Conservation (phyloP, 2,888 invertebrate species). For the Venustoraphidia nigricollis region DNA sequence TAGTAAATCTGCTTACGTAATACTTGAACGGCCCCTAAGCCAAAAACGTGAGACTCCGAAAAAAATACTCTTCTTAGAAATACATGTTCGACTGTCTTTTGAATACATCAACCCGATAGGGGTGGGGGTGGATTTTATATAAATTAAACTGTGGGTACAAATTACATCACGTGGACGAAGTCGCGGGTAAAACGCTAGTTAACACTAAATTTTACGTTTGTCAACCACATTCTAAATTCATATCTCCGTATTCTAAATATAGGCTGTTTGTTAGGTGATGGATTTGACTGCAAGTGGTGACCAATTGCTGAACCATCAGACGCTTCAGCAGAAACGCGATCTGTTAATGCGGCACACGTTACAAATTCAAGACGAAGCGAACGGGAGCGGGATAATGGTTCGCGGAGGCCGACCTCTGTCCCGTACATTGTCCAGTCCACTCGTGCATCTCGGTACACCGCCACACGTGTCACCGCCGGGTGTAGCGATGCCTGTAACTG, state of each 20-base stretch:
- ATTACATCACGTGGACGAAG: too few species aligned
- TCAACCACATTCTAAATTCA: too few species aligned
- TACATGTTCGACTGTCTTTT: too few species aligned
- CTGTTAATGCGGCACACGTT: constrained; percentile 42
- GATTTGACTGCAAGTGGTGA: constrained; percentile 51
- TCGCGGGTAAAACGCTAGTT: too few species aligned
- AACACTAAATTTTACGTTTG: too few species aligned
- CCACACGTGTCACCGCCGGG: constrained; percentile 10
- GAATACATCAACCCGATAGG: too few species aligned
- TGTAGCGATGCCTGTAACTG: constrained; percentile 5
- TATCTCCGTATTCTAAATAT: background rate
- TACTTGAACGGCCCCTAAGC: too few species aligned
- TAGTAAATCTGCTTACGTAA: too few species aligned
- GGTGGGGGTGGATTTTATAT: too few species aligned
- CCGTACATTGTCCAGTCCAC: constrained; percentile 71
- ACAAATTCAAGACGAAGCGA: constrained; percentile 20
- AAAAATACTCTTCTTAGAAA: too few species aligned
- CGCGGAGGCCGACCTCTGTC: constrained; percentile 43
- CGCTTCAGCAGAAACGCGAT: constrained; percentile 48
- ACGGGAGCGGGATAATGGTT: background rate
- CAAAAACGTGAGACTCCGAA: too few species aligned
- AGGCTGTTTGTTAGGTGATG: constrained; percentile 43
- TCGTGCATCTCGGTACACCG: constrained; percentile 52
- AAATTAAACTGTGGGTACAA: too few species aligned
- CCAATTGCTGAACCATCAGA: constrained; percentile 37